A percentile compares a stretch with the other conserved stretches of the same genome.
phyloP scores from a whole-genome alignment of 2,797 vertebrate genomes.

The Phrynocephalus vlangalii region DNA sequence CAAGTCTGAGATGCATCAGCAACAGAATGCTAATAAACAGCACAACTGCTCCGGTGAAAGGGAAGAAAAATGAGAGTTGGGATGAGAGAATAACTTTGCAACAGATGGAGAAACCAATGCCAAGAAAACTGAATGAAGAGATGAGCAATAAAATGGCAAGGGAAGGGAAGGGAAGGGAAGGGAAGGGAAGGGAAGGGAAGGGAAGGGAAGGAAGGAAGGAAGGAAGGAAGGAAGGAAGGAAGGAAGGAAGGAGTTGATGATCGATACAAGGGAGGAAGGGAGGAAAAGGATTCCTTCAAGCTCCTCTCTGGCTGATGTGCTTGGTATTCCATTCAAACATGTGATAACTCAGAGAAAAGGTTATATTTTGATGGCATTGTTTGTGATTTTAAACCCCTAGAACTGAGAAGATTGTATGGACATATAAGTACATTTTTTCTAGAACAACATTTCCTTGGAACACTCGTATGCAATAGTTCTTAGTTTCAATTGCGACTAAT shows the following conservation, averaged over 20 bases:
- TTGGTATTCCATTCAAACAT: not conserved
- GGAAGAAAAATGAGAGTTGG: not conserved
- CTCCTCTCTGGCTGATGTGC: not conserved
- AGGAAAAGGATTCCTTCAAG: not conserved
- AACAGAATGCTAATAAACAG: too few species aligned
- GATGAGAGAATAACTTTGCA: not conserved
- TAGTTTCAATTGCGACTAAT: not conserved
- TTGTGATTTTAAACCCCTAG: not conserved
- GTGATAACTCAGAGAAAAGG: not conserved
- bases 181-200: too few species aligned
- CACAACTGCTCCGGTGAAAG: not conserved
- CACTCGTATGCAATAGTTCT: not conserved
- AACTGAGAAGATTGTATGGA: not conserved
- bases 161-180: not conserved
- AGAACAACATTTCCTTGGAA: slow-evolving; percentile 22
- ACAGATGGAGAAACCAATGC: too few species aligned
- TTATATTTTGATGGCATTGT: not conserved
- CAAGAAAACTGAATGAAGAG: too few species aligned
- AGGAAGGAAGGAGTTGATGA: not conserved
- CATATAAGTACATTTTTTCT: slow-evolving; percentile 16
- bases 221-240: too few species aligned
- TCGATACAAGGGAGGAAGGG: too few species aligned
- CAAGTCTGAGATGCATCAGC: not conserved
- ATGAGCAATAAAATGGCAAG: too few species aligned
- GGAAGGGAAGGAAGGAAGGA: too few species aligned